Evolutionary conservation across 1,140 invertebrate genomes (phyloP).

Genomic region (Drosophila gunungcola): DNA sequence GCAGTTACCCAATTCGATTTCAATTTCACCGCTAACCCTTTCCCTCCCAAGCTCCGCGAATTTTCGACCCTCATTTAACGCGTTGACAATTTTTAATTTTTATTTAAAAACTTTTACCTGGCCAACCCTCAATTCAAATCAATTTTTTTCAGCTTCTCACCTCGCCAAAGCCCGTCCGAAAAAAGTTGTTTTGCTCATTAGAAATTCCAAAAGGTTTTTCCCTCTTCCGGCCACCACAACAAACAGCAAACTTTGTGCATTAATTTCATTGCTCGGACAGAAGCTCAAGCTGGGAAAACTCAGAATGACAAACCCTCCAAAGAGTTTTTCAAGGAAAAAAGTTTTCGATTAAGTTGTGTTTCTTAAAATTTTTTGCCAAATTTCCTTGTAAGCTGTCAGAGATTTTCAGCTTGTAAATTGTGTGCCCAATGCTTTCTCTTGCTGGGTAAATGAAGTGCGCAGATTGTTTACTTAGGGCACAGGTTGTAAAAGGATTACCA

Average conservation of each 20-base stretch:
- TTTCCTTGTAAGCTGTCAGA: conserved; percentile 61
- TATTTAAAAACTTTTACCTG: conserved; percentile 77
- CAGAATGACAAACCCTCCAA: conserved; percentile 62
- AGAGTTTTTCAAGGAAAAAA: conserved; percentile 54
- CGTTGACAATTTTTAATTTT: conserved; percentile 83
- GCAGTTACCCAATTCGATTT: conserved; percentile 62
- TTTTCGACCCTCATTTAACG: conserved; percentile 75
- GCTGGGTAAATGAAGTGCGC: conserved; percentile 68
- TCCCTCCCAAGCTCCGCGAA: conserved; percentile 8
- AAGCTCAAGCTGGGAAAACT: conserved; percentile 29
- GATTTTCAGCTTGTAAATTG: conserved; percentile 64
- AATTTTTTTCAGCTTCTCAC: conserved; percentile 58
- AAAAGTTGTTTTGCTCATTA: conserved; percentile 68
- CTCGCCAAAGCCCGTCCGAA: conserved; percentile 27
- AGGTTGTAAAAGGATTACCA: conserved; percentile 47
- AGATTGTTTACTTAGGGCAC: conserved; percentile 69
- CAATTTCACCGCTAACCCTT: conserved; percentile 46
- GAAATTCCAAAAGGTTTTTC: conserved; percentile 66
- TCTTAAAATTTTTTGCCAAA: conserved; percentile 53
- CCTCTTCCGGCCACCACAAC: conserved; percentile 28
- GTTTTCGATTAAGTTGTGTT: conserved; percentile 77
- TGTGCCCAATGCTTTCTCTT: conserved; percentile 13
- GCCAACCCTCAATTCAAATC: conserved; percentile 65
- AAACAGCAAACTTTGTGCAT: conserved; percentile 76
- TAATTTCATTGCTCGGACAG: conserved; percentile 79